Percentiles rank a stretch among this genome's conserved stretches.
Conservation (phyloP, 1,140 invertebrate species). For the Atta colombica region DNA sequence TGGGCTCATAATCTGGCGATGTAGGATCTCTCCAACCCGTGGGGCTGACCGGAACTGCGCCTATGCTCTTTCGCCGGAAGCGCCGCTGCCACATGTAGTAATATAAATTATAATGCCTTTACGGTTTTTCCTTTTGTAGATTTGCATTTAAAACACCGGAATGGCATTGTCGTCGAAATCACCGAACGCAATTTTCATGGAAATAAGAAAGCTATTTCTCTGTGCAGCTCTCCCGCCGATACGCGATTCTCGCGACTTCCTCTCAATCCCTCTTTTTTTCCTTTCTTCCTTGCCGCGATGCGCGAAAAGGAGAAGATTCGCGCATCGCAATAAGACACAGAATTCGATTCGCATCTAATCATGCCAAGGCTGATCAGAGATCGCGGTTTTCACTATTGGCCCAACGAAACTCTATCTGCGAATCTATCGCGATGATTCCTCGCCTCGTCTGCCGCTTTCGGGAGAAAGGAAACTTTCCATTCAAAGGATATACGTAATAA, state of each 20-base stretch:
- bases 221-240: slow-evolving; percentile 4
- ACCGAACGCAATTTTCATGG: slow-evolving; percentile 80
- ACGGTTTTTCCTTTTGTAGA: slow-evolving; percentile 85
- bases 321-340: neutral
- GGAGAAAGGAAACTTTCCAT: slow-evolving; percentile 42
- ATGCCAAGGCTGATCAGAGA: slow-evolving; percentile 73
- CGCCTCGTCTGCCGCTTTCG: slow-evolving; percentile 26
- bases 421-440: neutral
- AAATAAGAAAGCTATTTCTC: slow-evolving; percentile 76
- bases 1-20: slow-evolving; percentile 86
- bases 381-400: slow-evolving; percentile 72
- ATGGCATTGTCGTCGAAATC: slow-evolving; percentile 81
- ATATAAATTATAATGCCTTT: slow-evolving; percentile 87
- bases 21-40: slow-evolving; percentile 84
- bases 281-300: neutral
- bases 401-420: slow-evolving; percentile 46
- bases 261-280: no score
- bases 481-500: slow-evolving; percentile 18
- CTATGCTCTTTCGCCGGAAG: slow-evolving; percentile 85
- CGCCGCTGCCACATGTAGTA: slow-evolving; percentile 86
- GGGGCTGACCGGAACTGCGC: slow-evolving; percentile 85
- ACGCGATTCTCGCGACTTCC: neutral
- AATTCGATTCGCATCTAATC: slow-evolving; percentile 67
- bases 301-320: neutral
- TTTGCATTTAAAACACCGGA: slow-evolving; percentile 84